phyloP scores from a whole-genome alignment of 2,113 vertebrate species.

The Pao palembangensis region DNA sequence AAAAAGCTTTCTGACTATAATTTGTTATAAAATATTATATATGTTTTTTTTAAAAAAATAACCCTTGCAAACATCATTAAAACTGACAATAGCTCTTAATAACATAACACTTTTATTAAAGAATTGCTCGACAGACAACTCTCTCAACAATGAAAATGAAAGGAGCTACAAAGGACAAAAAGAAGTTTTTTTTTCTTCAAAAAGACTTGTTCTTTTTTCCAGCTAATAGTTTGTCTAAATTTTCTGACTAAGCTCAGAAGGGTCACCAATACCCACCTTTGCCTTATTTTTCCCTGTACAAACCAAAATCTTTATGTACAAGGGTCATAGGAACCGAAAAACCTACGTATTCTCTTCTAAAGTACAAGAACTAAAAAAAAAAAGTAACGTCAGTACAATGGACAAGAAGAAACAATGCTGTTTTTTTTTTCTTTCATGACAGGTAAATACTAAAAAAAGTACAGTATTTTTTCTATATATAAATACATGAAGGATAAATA shows the following conservation, averaged over 20 bases:
- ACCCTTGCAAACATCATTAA: slow-evolving; percentile 18
- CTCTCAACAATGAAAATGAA: slow-evolving; percentile 89
- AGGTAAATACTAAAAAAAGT: slow-evolving; percentile 97
- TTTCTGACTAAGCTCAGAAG: slow-evolving; percentile 85
- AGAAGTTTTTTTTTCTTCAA: slow-evolving; percentile 74
- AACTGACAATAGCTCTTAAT: slow-evolving; percentile 79
- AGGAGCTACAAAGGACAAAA: slow-evolving; percentile 92
- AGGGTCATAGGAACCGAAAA: slow-evolving; percentile 85
- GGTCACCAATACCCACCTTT: slow-evolving; percentile 76
- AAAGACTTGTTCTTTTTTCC: slow-evolving; percentile 69
- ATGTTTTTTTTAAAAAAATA: too few relatives aligned
- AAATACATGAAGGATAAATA: slow-evolving; percentile 99
- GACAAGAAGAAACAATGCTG: slow-evolving; percentile 87
- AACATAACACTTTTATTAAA: slow-evolving; percentile 98
- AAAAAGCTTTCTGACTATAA: background rate
- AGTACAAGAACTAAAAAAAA: slow-evolving; percentile 96
- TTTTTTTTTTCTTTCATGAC: slow-evolving; percentile 82
- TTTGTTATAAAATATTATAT: background rate
- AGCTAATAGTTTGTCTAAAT: slow-evolving; percentile 87
- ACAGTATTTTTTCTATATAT: slow-evolving; percentile 87
- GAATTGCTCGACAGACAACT: slow-evolving; percentile 94
- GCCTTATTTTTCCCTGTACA: slow-evolving; percentile 81
- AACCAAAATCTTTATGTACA: slow-evolving; percentile 95
- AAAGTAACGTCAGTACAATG: slow-evolving; percentile 85
- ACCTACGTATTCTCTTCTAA: slow-evolving; percentile 85